Base-by-base conservation (phyloP, 2,797 vertebrate species). In the Delichon dasypus region DNA sequence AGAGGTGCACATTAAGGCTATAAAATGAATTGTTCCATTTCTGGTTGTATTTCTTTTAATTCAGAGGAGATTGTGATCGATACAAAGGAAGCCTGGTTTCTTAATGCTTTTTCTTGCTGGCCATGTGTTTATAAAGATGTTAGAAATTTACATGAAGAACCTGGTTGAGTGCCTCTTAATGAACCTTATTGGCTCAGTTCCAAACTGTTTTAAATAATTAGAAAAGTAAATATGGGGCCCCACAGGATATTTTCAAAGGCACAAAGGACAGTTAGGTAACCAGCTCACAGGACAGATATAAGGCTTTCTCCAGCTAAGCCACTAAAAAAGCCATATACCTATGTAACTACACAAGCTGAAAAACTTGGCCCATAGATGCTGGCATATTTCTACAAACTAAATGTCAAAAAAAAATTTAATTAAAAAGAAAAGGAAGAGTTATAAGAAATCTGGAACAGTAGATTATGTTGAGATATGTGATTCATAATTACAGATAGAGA, bases 161-260 rank as follows among this genome's bases (percentile, higher is more conserved):
- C 60, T 82, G 71, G 7, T 27, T 85, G 74, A 71, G 57, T 87
- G 67, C 60, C 38, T 95, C 67, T 73, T 90, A 95, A 96, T 92
- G 88, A 91, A 85, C 13, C 19, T 34, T 57, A 19, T 32, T 96
- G 94, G 88, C 86, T 93, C 53, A 77, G 53, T 30, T 70, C 88
- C 93, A 94, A 86, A 74, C 60, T 92, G 74, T 71, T 93, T 93
- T 87, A 93, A 96, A 94, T 95, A 93, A 89, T 77, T 73, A 80
- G 77, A 71, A 76, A 74, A 93, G 81, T 73, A 95, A 87, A 92
- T 89, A 88, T 89, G 75, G 53, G 83, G 88, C 71, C 77, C 53
- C 61, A 50, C 32, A 66, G 67, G 38, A 68, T 79, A 89, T 89
- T 88, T 93, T 90, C 48, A 71, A 89, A 92, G 71, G 61, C 90